phyloP scores from a whole-genome alignment of 2,888 invertebrate genomes.

The Zaprionus obscuricornis region DNA sequence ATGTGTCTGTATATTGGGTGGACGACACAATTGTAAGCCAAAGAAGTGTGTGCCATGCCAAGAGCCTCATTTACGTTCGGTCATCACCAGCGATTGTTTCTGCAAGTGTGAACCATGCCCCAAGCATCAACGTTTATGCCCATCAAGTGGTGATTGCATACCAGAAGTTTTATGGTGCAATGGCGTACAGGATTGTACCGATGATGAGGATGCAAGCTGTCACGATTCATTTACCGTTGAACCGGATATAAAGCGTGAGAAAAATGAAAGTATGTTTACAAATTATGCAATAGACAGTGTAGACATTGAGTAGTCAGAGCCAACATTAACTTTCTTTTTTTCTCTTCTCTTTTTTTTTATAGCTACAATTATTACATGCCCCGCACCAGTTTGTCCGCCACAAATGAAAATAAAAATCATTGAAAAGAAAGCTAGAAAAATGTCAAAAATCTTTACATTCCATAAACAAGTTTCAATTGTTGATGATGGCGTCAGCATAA shows the following conservation, averaged over 20 bases:
- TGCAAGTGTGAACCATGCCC: slow-evolving; percentile 91
- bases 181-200: slow-evolving; percentile 91
- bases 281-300: too few species aligned
- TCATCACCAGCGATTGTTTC: slow-evolving; percentile 88
- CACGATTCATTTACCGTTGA: slow-evolving; percentile 63
- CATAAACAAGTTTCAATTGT: slow-evolving; percentile 76
- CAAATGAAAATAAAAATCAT: slow-evolving; percentile 84
- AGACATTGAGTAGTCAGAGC: background rate
- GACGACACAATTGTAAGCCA: slow-evolving; percentile 88
- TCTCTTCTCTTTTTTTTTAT: background rate
- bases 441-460: slow-evolving; percentile 84
- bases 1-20: slow-evolving; percentile 91
- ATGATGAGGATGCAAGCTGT: slow-evolving; percentile 90
- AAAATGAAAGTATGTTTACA: slow-evolving; percentile 70
- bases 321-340: background rate
- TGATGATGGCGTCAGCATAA: slow-evolving; percentile 74
- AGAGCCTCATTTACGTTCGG: slow-evolving; percentile 84
- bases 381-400: slow-evolving; percentile 84
- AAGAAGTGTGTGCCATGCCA: slow-evolving; percentile 88
- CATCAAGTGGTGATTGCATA: slow-evolving; percentile 90
- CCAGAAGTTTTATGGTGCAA: slow-evolving; percentile 90
- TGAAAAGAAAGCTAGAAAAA: slow-evolving; percentile 79
- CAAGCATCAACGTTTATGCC: slow-evolving; percentile 87
- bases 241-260: slow-evolving; percentile 66
- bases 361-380: slow-evolving; percentile 81